Percentiles rank a stretch among this genome's conserved stretches.
Evolutionary conservation across 2,797 vertebrate genomes (phyloP).

Genomic region (Pseudochirops cupreus): DNA sequence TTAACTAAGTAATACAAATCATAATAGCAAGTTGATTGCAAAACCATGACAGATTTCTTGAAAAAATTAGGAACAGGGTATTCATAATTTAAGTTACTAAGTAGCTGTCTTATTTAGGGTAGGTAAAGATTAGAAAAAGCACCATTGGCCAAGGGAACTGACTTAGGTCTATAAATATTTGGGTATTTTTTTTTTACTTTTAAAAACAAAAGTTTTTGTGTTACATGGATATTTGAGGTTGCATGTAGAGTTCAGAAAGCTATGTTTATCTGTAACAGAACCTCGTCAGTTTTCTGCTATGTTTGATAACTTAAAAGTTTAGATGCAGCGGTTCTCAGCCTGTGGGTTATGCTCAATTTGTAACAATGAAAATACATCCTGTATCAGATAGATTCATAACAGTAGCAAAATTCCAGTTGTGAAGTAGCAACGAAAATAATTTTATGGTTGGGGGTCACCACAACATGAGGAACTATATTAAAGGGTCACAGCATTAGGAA

Average conservation of each 20-base stretch:
- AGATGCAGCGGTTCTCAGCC: too few species aligned
- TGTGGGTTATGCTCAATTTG: too few species aligned
- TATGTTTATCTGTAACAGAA: background rate
- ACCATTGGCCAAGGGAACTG: background rate
- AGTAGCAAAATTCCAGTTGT: too few species aligned
- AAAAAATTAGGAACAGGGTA: background rate
- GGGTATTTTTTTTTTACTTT: background rate
- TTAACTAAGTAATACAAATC: background rate
- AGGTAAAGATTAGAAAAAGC: background rate
- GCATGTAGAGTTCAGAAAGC: background rate
- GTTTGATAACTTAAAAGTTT: background rate
- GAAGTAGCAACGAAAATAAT: too few species aligned
- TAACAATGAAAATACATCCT: too few species aligned
- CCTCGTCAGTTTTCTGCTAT: accelerated
- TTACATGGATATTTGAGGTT: background rate
- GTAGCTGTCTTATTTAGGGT: background rate
- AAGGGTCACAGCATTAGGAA: too few species aligned
- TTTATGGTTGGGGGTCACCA: too few species aligned
- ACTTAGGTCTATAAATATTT: background rate
- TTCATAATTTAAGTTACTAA: background rate
- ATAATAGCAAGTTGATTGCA: background rate
- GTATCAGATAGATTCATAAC: too few species aligned
- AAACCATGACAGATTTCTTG: background rate
- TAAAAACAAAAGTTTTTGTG: background rate
- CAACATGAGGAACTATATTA: too few species aligned